Percentiles rank a stretch among this genome's conserved stretches.
Conservation (phyloP, 2,797 vertebrate species). For the Caiman crocodilus region DNA sequence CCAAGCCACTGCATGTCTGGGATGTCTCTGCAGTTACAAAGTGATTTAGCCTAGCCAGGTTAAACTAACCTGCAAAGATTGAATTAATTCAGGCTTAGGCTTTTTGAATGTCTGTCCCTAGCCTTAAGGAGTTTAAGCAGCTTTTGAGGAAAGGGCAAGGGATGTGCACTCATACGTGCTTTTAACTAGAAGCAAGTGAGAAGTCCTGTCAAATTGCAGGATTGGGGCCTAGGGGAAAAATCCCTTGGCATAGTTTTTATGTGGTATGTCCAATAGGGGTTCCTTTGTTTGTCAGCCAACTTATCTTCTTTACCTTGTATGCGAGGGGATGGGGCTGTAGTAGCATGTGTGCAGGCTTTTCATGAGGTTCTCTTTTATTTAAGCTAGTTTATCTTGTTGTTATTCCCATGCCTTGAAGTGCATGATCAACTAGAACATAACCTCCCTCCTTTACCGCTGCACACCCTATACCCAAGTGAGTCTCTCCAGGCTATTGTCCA, state of each 20-base stretch:
- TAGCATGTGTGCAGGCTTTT: not conserved
- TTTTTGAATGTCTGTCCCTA: no score
- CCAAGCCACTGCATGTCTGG: no score
- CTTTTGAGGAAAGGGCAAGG: not conserved
- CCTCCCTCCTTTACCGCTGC: no score
- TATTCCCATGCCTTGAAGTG: not conserved
- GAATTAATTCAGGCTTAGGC: no score
- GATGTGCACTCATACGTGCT: not conserved
- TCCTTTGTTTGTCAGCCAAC: not conserved
- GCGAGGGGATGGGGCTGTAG: not conserved
- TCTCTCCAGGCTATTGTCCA: not conserved
- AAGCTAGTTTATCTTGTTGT: not conserved
- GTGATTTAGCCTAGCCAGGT: no score
- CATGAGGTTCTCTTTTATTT: not conserved
- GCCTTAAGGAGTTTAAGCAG: not conserved
- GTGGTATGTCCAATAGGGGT: accelerated
- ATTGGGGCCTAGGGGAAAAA: not conserved
- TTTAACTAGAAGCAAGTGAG: not conserved
- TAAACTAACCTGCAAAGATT: no score
- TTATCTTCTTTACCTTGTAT: not conserved
- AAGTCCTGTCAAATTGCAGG: not conserved
- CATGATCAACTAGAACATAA: not conserved
- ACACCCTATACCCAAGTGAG: not conserved
- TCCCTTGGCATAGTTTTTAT: not conserved
- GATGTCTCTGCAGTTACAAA: no score